Conservation (phyloP, 2,113 vertebrate genomes). For the Myxocyprinus asiaticus region DNA sequence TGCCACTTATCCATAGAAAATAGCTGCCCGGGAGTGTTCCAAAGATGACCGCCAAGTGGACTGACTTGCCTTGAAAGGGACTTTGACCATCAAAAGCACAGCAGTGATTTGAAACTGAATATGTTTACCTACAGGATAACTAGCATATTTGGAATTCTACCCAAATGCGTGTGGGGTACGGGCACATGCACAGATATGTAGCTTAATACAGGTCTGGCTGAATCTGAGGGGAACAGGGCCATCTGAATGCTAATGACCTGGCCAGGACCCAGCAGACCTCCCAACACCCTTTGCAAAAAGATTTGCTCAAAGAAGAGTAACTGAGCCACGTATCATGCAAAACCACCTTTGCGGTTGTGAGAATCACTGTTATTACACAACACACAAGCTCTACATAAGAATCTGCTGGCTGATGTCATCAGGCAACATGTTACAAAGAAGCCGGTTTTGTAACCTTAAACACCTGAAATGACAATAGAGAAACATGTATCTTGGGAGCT, state of each 20-base stretch:
- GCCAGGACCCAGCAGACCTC: conserved; percentile 8
- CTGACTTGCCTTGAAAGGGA: no score
- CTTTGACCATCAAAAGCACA: conserved; percentile 2
- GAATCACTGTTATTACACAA: not conserved
- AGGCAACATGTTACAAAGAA: no score
- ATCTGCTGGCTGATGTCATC: not conserved
- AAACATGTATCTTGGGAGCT: not conserved
- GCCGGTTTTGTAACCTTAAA: no score
- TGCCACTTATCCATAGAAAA: no score
- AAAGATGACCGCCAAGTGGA: no score
- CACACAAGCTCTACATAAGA: not conserved
- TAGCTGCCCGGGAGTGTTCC: no score
- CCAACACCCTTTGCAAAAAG: not conserved
- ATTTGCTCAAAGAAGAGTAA: not conserved
- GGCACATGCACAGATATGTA: not conserved
- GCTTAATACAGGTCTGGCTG: conserved; percentile 30
- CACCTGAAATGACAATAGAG: no score
- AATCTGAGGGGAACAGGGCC: conserved; percentile 26
- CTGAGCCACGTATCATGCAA: not conserved
- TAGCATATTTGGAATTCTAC: conserved; percentile 32
- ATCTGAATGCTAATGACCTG: conserved; percentile 45
- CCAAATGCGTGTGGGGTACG: conserved; percentile 23
- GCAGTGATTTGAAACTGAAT: conserved; percentile 28
- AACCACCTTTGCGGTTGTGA: not conserved
- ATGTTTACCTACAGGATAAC: conserved; percentile 35